These are phyloP conservation scores for Chascanopsetta lugubris DNA, from an alignment of 2,113 vertebrate genomes.

Conservation along the genomic window DNA sequence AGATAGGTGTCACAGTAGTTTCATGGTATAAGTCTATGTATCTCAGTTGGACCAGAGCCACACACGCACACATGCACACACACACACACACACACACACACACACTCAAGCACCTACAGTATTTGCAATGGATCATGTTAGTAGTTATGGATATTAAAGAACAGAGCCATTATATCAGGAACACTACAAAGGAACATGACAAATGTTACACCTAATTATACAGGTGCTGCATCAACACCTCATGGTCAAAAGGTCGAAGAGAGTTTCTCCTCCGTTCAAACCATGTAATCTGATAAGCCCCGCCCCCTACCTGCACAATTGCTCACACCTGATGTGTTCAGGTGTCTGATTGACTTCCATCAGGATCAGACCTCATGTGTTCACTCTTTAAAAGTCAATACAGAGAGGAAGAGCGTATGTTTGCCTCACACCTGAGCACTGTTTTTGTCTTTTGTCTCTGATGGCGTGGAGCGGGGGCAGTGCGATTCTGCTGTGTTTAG, in stretches of 20 bases:
- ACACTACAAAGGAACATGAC: too few species aligned
- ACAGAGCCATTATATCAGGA: too few species aligned
- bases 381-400: background rate
- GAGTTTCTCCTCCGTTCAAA: background rate
- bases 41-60: too few species aligned
- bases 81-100: too few species aligned
- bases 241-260: too few species aligned
- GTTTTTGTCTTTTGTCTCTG: constrained; percentile 26
- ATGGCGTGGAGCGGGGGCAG: constrained; percentile 54
- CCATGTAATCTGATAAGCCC: background rate
- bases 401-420: background rate
- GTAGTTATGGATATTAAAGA: too few species aligned
- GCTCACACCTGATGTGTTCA: constrained; percentile 40
- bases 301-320: constrained; percentile 20
- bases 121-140: too few species aligned
- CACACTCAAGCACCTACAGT: too few species aligned
- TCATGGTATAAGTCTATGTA: too few species aligned
- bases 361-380: background rate
- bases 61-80: too few species aligned
- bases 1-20: background rate
- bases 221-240: too few species aligned
- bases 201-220: too few species aligned
- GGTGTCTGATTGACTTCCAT: constrained; percentile 26
- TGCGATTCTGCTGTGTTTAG: constrained; percentile 32
- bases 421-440: constrained; percentile 8